These are phyloP conservation scores for Lithophane socia DNA, from an alignment of 2,888 invertebrate genomes.

Conservation along the genomic window DNA sequence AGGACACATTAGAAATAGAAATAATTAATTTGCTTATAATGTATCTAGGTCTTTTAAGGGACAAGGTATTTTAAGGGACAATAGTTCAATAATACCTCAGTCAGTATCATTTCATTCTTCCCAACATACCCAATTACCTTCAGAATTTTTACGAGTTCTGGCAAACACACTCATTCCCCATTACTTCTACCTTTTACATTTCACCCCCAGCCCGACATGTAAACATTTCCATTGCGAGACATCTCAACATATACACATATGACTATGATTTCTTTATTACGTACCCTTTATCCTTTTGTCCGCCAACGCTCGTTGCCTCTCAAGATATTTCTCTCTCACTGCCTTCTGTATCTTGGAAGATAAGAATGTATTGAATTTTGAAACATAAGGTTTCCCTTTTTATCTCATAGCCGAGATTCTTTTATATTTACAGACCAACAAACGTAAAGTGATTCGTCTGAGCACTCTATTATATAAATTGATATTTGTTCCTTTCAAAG, in stretches of 20 bases:
- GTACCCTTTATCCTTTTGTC: constrained; percentile 80
- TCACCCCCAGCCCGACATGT: constrained; percentile 75
- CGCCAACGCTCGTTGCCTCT: constrained; percentile 75
- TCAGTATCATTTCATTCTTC: constrained; percentile 41
- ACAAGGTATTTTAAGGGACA: constrained; percentile 7
- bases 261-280: constrained; percentile 86
- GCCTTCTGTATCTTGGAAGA: constrained; percentile 78
- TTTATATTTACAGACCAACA: constrained; percentile 77
- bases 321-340: constrained; percentile 77
- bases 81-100: constrained; percentile 26
- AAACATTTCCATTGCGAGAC: constrained; percentile 84
- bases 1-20: not conserved
- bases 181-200: constrained; percentile 69
- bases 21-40: not conserved
- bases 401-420: constrained; percentile 76
- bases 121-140: constrained; percentile 47
- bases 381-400: constrained; percentile 84
- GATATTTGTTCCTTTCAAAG: constrained; percentile 72
- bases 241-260: constrained; percentile 68
- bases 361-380: constrained; percentile 87
- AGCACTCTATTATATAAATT: constrained; percentile 81
- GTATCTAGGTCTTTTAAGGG: not conserved
- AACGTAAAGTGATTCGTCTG: constrained; percentile 74
- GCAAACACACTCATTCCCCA: constrained; percentile 44
- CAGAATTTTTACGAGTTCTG: constrained; percentile 50